These are phyloP conservation scores for Lemur catta DNA, from an alignment of 2,797 vertebrate genomes.

Conservation along the genomic window DNA sequence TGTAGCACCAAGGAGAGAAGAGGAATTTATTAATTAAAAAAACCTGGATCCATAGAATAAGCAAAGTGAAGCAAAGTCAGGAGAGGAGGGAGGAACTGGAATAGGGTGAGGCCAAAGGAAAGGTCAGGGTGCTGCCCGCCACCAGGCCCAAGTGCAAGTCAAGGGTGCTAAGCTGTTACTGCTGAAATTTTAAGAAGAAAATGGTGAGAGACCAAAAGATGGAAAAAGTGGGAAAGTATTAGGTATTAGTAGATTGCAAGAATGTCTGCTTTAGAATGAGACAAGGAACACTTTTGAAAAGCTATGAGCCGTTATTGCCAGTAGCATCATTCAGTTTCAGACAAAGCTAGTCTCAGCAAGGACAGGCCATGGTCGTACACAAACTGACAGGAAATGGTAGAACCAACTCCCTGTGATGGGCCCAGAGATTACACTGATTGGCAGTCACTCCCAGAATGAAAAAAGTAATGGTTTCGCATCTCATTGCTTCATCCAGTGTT, in stretches of 20 bases:
- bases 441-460: neutral
- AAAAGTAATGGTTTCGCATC: neutral
- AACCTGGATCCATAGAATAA: neutral
- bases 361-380: fast-evolving
- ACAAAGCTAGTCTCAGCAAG: neutral
- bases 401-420: neutral
- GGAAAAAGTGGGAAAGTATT: neutral
- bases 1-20: neutral
- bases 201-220: fast-evolving
- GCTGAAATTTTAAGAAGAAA: neutral
- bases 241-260: neutral
- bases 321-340: neutral
- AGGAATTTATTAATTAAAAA: neutral
- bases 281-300: neutral
- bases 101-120: neutral
- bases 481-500: fast-evolving
- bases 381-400: neutral
- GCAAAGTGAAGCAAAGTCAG: neutral
- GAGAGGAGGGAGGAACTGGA: too few relatives aligned
- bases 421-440: too few relatives aligned
- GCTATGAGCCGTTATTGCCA: fast-evolving
- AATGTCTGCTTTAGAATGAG: neutral
- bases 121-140: fast-evolving
- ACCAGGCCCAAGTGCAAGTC: too few relatives aligned
- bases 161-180: fast-evolving